A percentile compares a stretch with the other conserved stretches of the same genome.
phyloP scores from a whole-genome alignment of 2,797 vertebrate genomes.

The Lateolabrax maculatus region DNA sequence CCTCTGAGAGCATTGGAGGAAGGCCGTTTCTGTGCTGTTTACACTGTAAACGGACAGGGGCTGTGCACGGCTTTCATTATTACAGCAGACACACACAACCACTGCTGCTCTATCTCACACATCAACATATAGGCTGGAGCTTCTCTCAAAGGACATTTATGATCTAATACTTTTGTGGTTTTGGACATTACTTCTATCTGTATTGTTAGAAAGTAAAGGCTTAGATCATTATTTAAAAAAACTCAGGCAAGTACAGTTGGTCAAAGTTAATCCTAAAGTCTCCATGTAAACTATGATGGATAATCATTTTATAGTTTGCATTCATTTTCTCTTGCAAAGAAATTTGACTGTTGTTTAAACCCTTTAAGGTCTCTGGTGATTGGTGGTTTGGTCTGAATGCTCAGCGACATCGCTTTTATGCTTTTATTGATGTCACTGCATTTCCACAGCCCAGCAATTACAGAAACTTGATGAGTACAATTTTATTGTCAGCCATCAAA shows the following conservation, averaged over 20 bases:
- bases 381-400: not conserved
- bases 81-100: constrained; percentile 19
- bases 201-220: not conserved
- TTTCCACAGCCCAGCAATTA: not conserved
- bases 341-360: not conserved
- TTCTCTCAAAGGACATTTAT: not conserved
- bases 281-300: not conserved
- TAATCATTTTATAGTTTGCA: not conserved
- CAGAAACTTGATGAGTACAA: not conserved
- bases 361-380: not conserved
- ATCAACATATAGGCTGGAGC: not conserved
- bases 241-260: not conserved
- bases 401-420: not conserved
- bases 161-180: not conserved
- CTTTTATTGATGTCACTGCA: not conserved
- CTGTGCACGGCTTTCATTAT: constrained; percentile 26
- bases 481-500: not conserved
- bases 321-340: not conserved
- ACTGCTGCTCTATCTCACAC: not conserved
- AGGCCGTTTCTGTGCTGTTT: constrained; percentile 55
- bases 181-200: not conserved
- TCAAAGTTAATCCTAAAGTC: not conserved
- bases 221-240: not conserved
- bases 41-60: constrained; percentile 62
- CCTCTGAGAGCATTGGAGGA: constrained; percentile 42